Evolutionary conservation across 2,113 vertebrate species (phyloP).

Genomic region (Hemichromis elongatus): DNA sequence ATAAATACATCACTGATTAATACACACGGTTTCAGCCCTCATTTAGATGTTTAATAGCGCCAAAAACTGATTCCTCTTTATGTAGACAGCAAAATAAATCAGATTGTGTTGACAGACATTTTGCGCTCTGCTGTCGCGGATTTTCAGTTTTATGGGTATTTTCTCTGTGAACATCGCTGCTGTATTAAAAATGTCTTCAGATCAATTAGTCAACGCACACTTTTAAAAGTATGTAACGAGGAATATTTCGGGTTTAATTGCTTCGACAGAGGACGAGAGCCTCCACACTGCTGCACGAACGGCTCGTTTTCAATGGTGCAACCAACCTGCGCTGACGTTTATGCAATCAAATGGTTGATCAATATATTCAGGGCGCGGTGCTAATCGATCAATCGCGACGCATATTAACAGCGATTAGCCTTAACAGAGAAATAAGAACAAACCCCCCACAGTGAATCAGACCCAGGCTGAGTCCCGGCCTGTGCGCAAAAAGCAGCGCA

Average conservation of each 20-base stretch:
- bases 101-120: background rate
- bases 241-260: background rate
- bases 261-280: background rate
- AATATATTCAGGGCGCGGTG: constrained; percentile 35
- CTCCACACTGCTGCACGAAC: background rate
- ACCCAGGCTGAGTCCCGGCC: background rate
- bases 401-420: accelerated
- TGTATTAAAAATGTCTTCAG: background rate
- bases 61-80: background rate
- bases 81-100: background rate
- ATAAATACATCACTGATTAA: background rate
- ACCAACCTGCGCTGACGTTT: background rate
- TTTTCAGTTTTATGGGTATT: background rate
- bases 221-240: background rate
- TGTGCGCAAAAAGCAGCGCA: background rate
- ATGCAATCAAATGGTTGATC: constrained; percentile 16
- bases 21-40: background rate
- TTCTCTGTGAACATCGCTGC: background rate
- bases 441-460: accelerated
- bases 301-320: background rate
- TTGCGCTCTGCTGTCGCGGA: background rate
- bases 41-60: background rate
- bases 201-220: background rate
- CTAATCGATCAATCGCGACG: background rate
- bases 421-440: accelerated